Evolutionary conservation across 1,140 invertebrate species (phyloP), one percentile per base, ranked within the genome.

Genomic region (Lepidurus couesii): DNA sequence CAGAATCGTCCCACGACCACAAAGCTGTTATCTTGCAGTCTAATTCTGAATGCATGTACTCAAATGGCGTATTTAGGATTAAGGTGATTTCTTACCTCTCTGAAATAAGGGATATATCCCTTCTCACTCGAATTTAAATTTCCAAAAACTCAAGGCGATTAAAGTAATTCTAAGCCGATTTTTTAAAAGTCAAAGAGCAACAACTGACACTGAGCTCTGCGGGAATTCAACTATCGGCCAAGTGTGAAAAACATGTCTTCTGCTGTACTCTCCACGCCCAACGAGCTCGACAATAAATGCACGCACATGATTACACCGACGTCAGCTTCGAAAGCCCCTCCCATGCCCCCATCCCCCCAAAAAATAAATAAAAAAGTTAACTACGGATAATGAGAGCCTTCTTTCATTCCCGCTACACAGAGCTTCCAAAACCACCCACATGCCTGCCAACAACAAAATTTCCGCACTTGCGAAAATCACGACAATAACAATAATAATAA

Each of bases 191-290:
- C 53, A 6, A 65, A 4, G 13, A 65, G 53, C 9, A 21, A 65
- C 53, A 21, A 65, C 53, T 65, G 16, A 21, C 53, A 65, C 53
- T 1, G 21, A 65, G 53, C 53, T n/a, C 21, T 65, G 53, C 53
- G n/a, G 53, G 53, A 65, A n/a, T n/a, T 65, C 53, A 21, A 65
- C 53, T 65, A 65, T n/a, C 53, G 53, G 16, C 53, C 21, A 65
- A 13, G 53, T 21, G 53, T 21, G 21, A 65, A 65, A 65, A 65
- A 65, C 53, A 21, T 13, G 53, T 21, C 53, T 65, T 65, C n/a
- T 65, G 16, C 13, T n/a, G 53, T 13, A 21, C 53, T 65, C 53
- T 21, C 53, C 53, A 65, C 53, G n/a, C 53, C 53, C 53, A 5
- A 65, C 21, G 53, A 65, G 8, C 53, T 65, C 53, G 9, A 65